Base-by-base conservation (phyloP, 2,113 vertebrate genomes). In the Odontophorus gujanensis region DNA sequence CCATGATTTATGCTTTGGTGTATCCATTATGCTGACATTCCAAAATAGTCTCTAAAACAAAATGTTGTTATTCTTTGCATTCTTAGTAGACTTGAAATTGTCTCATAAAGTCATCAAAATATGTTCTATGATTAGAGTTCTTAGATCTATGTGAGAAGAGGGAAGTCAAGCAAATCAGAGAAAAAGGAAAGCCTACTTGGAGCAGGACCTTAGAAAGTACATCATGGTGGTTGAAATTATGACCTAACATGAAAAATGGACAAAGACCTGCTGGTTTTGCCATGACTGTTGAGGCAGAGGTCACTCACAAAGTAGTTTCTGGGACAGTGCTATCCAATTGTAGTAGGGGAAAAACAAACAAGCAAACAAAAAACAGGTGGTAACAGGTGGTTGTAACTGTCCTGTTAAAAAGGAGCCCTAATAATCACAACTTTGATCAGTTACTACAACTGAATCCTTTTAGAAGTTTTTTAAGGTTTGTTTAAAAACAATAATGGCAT, bases 341-440 rank as follows among this genome's bases (percentile, higher is more conserved):
- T 74, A 93, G 87, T 67, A 1, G 10, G 25, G 36, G 25, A 11
- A 48, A 48, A 32, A 85, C 51, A 20, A 24, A 28, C 51, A 20
- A 24, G 22, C 51, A 16, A 79, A 42, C 86, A 76, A 86, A 58
- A 95, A 87, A 76, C 69, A 72, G 90, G 96, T 88, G 74, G 77
- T 97, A 89, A 95, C 83, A 40, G 40, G 68, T 83, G 80, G n/a
- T 94, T 89, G 62, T 73, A 91, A 83, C 45, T 17, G 34, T 89
- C 80, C 90, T 88, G 80, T 83, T 82, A 94, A 93, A 96, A 65
- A 66, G 47, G 66, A 96, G 40, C n/a, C 34, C 89, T 86, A 97
- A 89, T 96, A 84, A 89, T 62, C 12, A 69, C 38, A 84, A 47
- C 79, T 97, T 97, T 96, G 87, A 93, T 97, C 90, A 75, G 68